Evolutionary conservation across 2,888 invertebrate genomes (phyloP), one percentile per base, ranked within the genome.

Genomic region (Tenthredo livida): DNA sequence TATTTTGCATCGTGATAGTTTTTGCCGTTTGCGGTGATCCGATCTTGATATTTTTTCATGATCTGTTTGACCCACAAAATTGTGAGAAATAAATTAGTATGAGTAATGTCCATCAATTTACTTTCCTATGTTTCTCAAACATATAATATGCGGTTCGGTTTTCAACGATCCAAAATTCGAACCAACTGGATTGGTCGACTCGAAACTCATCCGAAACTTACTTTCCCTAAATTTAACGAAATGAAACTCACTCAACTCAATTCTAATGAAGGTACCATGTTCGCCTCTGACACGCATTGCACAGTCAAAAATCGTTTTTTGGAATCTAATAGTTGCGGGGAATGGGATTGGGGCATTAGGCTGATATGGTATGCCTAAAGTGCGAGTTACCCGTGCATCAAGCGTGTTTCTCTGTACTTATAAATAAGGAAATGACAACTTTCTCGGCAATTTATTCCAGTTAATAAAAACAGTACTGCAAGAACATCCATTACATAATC

Each of bases 401-500:
- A 17, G 12, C 15, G 3, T 33, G 67, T 67, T 67, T 67, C 67
- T 29, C 33, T 17, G 33, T 33, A 33, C 17, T 67, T 9, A 33
- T 29, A 17, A 67, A 67, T 67, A 25, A 67, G 29, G 33, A 67
- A 67, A 33, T 67, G 29, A 25, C 67, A 67, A 67, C 33, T 67
- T 33, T 67, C 67, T 29, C 33, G 29, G 33, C 67, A 33, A 67
- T 67, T n/a, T n/a, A n/a, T n/a, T 67, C 29, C 29, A 67, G 67
- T 67, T 67, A 67, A 67, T 67, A 33, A 33, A 17, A 33, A 67
- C 33, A 67, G 67, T 33, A 33, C n/a, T n/a, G n/a, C 1, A 67
- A 33, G 67, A 29, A 67, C 33, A 67, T 33, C 33, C 67, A 33
- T 67, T 33, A 67, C 67, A 67, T 67, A 67, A 67, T 67, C 21